Percentiles rank a stretch among this genome's conserved stretches.
These are phyloP conservation scores for Oscheius sp. DNA, from an alignment of 1,140 invertebrate species.

Conservation along the genomic window DNA sequence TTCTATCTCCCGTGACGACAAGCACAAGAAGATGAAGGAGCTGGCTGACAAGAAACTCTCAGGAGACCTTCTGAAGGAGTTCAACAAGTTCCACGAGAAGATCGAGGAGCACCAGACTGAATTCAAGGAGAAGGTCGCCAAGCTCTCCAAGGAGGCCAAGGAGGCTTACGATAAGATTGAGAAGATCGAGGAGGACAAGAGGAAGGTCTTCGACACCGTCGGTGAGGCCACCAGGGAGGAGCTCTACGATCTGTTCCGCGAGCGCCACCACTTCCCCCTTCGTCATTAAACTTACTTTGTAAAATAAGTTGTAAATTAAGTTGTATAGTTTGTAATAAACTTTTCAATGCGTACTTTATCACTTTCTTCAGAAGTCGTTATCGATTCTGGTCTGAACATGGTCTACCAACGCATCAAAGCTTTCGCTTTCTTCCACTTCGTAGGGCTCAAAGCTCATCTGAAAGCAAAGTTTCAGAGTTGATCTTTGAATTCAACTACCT, in stretches of 20 bases:
- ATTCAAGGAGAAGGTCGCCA: constrained; percentile 26
- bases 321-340: too few relatives aligned
- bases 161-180: constrained; percentile 26
- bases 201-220: constrained; percentile 7
- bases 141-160: constrained; percentile 30
- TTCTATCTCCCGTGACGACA: constrained; percentile 10
- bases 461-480: too few relatives aligned
- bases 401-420: too few relatives aligned
- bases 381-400: too few relatives aligned
- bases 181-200: constrained; percentile 24
- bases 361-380: too few relatives aligned
- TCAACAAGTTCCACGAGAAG: constrained; percentile 28
- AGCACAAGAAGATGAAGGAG: constrained; percentile 26
- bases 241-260: constrained; percentile 18
- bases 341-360: too few relatives aligned
- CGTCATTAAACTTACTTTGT: too few relatives aligned
- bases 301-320: too few relatives aligned
- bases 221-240: constrained; percentile 15
- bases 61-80: constrained; percentile 23
- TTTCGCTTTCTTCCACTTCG: too few relatives aligned
- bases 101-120: constrained; percentile 5
- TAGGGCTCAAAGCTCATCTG: too few relatives aligned
- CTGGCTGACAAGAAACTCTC: constrained; percentile 27
- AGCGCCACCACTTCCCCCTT: background rate
- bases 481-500: too few relatives aligned